Conservation (phyloP, 2,888 invertebrate species). For the Selenia dentaria region DNA sequence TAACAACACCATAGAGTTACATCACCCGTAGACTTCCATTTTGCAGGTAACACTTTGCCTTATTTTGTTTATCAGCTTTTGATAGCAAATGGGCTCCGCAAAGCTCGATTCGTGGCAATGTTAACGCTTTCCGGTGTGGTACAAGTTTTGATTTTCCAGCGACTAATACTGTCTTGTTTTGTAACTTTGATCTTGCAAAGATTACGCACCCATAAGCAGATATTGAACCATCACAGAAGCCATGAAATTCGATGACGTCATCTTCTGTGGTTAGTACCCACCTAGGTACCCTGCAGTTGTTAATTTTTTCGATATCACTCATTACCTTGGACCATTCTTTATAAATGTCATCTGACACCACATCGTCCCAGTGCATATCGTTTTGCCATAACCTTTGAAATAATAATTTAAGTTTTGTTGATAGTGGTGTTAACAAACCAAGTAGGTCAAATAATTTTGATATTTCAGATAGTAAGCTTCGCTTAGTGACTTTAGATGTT, state of each 20-base stretch:
- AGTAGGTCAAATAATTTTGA: conserved; percentile 7
- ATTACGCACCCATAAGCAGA: too few species aligned
- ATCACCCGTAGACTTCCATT: too few species aligned
- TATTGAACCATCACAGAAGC: conserved; percentile 10
- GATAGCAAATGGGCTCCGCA: too few species aligned
- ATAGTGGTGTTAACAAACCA: neutral
- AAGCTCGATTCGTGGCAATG: too few species aligned
- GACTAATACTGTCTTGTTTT: too few species aligned
- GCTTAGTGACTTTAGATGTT: conserved; percentile 4
- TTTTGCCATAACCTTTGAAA: neutral
- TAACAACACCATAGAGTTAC: too few species aligned
- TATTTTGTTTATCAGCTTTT: too few species aligned
- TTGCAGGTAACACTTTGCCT: too few species aligned
- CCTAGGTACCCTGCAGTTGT: conserved; percentile 3
- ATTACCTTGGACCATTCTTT: conserved; percentile 4
- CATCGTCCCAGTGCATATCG: conserved; percentile 12
- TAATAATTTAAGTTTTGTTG: neutral
- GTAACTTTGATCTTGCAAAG: too few species aligned
- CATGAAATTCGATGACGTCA: conserved; percentile 8
- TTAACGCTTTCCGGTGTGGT: too few species aligned
- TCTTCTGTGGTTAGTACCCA: conserved; percentile 1
- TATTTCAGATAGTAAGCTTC: conserved; percentile 8
- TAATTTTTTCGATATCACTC: conserved; percentile 5
- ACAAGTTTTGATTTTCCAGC: too few species aligned
- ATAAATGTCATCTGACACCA: conserved; percentile 4